phyloP scores from a whole-genome alignment of 2,113 vertebrate genomes.

The Dissostichus mawsoni region DNA sequence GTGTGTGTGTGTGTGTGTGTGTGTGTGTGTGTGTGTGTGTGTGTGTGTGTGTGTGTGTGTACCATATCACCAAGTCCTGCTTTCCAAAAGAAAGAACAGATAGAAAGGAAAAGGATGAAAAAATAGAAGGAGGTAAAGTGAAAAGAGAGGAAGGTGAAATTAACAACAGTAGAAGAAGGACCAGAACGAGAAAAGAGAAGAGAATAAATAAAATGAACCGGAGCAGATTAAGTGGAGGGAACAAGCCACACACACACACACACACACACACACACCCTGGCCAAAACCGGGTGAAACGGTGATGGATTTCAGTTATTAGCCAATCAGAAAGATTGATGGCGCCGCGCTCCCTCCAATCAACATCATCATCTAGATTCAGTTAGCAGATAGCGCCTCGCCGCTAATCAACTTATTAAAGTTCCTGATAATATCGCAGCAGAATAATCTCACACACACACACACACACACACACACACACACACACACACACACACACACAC shows the following conservation, averaged over 20 bases:
- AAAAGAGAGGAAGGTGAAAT: constrained; percentile 23
- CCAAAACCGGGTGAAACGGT: constrained; percentile 88
- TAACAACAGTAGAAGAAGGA: background rate
- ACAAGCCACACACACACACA: constrained; percentile 33
- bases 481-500: constrained; percentile 36
- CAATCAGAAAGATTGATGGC: constrained; percentile 99
- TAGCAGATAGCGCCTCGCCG: constrained; percentile 92
- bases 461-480: constrained; percentile 27
- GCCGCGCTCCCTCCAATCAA: constrained; percentile 95
- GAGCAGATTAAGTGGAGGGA: constrained; percentile 59
- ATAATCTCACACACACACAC: constrained; percentile 78
- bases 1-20: background rate
- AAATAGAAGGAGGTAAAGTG: background rate
- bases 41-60: constrained; percentile 29
- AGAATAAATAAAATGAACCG: constrained; percentile 51
- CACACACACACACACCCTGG: constrained; percentile 26
- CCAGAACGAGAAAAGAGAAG: constrained; percentile 15
- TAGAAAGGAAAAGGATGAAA: background rate
- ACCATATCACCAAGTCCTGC: constrained; percentile 50
- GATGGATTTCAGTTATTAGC: constrained; percentile 99
- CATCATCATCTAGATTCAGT: constrained; percentile 99
- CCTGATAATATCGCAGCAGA: constrained; percentile 96
- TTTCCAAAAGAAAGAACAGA: constrained; percentile 58
- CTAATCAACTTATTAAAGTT: constrained; percentile 99
- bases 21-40: background rate